Base-by-base conservation (phyloP, 2,888 invertebrate genomes). In the Adela reaumurella region DNA sequence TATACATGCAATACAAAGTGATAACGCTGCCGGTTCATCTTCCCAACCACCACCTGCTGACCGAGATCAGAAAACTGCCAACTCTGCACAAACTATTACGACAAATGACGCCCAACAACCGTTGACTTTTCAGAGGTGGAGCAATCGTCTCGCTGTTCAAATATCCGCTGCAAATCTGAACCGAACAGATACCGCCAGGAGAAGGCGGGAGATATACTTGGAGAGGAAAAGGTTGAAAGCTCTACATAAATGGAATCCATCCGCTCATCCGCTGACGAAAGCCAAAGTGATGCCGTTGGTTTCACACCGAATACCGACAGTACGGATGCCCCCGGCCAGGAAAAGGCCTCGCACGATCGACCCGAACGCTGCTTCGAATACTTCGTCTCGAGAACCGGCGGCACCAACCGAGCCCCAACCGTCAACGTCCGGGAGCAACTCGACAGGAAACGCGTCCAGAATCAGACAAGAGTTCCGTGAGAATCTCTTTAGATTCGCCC, bases 121-220 rank as follows among this genome's bases (percentile, higher is more conserved):
- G 44, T 53, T 54, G 35, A 51, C 52, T 18, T 52, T 61, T 3
- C 68, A 71, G 51, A 60, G 61, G 43, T 76, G 73, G 74, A 76
- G 74, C 53, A 68, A 70, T 55, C 70, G 78, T 1, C 64, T 79
- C 11, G 78, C 78, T 1, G 74, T 78, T 4, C 77, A 74, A 57
- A 79, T 79, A 53, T 62, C 79, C 6, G 77, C 69, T 11, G 79
- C 74, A 1, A 79, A 80, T 51, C 67, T 72, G 57, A 79, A 78
- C 58, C 65, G 61, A 51, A 78, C 79, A 1, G 54, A 61, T 18
- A 76, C 74, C 16, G 78, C 78, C 2, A 63, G 68, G 49, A 68
- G 62, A 49, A 62, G 79, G 55, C 61, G 70, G 50, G 77, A 79
- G 17, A 52, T 70, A 17, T 79, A 79, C 52, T 52, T 70, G 46